Percentiles rank a stretch among this genome's conserved stretches.
phyloP scores from a whole-genome alignment of 2,888 invertebrate genomes.

The Scaptomyza polygonia region DNA sequence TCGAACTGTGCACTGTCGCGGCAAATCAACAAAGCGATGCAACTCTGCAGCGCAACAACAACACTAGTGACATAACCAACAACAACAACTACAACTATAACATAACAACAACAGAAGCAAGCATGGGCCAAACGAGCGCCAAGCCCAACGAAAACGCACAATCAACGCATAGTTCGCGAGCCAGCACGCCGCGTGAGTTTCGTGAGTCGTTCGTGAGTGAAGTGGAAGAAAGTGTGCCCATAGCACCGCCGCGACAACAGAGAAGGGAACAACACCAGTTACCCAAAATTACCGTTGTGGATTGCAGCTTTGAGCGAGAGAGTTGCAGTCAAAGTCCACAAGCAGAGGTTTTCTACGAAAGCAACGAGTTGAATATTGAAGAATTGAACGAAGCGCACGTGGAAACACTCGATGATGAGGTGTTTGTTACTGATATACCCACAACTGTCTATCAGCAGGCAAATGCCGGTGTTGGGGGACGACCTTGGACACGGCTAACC shows the following conservation, averaged over 20 bases:
- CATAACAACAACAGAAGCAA: conserved; percentile 3
- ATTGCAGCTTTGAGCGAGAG: conserved; percentile 71
- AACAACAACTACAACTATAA: conserved; percentile 6
- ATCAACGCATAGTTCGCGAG: conserved; percentile 60
- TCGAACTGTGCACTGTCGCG: conserved; percentile 64
- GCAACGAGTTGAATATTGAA: conserved; percentile 56
- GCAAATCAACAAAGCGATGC: conserved; percentile 58
- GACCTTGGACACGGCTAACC: conserved; percentile 71
- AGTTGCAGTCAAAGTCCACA: conserved; percentile 39
- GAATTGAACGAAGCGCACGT: conserved; percentile 68
- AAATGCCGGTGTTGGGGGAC: conserved; percentile 26
- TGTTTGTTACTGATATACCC: conserved; percentile 64
- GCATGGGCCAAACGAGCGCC: conserved; percentile 79
- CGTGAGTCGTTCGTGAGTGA: conserved; percentile 73
- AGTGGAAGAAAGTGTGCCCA: conserved; percentile 29
- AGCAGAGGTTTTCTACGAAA: conserved; percentile 79
- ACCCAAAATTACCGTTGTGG: conserved; percentile 82
- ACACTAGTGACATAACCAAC: conserved; percentile 51
- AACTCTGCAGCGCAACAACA: conserved; percentile 47
- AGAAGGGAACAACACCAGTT: conserved; percentile 50
- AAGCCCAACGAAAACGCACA: conserved; percentile 61
- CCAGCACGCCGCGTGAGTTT: conserved; percentile 74
- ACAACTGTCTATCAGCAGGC: conserved; percentile 69
- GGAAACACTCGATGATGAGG: conserved; percentile 71
- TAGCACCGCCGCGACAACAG: conserved; percentile 58